Base-by-base conservation (phyloP, 2,888 invertebrate species). In the Diadromus collaris region DNA sequence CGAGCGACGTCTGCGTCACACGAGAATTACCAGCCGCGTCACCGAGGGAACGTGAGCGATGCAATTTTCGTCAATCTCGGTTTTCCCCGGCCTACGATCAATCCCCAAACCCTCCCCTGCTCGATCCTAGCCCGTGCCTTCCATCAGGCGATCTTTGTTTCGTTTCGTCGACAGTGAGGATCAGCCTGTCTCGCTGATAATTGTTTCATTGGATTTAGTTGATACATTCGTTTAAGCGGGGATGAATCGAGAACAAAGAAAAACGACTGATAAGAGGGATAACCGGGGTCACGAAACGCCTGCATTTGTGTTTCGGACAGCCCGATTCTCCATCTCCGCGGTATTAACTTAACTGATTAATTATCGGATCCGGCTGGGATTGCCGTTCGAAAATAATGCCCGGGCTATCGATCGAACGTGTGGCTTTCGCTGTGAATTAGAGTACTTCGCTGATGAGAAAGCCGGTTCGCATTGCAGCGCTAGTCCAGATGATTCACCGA, bases 11-110 rank as follows among this genome's bases (percentile, higher is more conserved):
- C 44, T 32, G 46, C 68, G 63, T 74, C 60, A 65, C 74, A 65
- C 27, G 73, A 68, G 68, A 78, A 78, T 73, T 64, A 63, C 70
- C 60, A 61, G 65, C 32, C 41, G 27, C 44, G 58, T 64, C 69
- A 70, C n/a, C 60, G 54, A 38, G 58, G 34, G 38, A 54, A 67
- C 65, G n/a, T 13, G 67, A 71, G 46, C 61, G 41, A 70, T 71
- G 60, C 48, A 73, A 78, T 73, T 67, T 68, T 78, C 56, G 58
- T 63, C 67, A 61, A 56, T 69, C 75, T 63, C 69, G 46, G 51
- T 51, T 63, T 34, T 16, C 48, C 34, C 7, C 41, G 51, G 38
- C 21, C 19, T 13, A 56, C 24, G 46, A 41, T 69, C 63, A 63
- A 67, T 67, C 24, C 34, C 19, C n/a, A n/a, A 3, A 38, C 24